These are phyloP conservation scores for Trogon surrucura DNA, from an alignment of 2,113 vertebrate species.

Conservation along the genomic window DNA sequence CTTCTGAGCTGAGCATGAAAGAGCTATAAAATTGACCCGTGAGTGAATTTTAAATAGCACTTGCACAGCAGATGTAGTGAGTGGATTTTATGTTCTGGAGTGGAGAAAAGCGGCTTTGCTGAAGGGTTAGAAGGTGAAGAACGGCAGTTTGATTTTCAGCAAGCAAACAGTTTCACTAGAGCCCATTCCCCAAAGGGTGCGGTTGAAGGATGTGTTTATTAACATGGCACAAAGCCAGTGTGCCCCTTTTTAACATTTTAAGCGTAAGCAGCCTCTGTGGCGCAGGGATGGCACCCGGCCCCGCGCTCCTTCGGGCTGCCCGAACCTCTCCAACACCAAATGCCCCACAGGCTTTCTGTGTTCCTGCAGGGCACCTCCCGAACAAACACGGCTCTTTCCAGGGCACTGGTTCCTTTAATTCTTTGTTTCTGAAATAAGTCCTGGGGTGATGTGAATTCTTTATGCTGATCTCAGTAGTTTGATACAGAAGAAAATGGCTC, in stretches of 20 bases:
- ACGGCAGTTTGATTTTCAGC: slow-evolving; percentile 6
- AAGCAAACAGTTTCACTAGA: background rate
- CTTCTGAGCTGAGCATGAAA: background rate
- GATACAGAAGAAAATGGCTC: background rate
- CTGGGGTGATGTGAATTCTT: background rate
- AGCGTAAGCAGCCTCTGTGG: background rate
- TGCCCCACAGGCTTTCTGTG: background rate
- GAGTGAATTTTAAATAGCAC: background rate
- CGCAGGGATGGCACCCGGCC: background rate
- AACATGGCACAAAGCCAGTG: background rate
- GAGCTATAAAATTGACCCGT: background rate
- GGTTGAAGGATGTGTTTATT: background rate
- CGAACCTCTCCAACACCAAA: background rate
- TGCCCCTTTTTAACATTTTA: background rate
- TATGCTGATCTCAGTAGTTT: background rate
- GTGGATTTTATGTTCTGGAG: background rate
- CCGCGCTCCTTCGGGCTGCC: fast-evolving
- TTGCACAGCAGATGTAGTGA: background rate
- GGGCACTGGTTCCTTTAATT: background rate
- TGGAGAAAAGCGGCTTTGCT: background rate
- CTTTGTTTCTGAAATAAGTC: background rate
- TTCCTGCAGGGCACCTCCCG: background rate
- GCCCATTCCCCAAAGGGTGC: background rate
- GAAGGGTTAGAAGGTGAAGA: background rate
- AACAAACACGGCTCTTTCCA: background rate